These are phyloP conservation scores for Lepeophtheirus nordmannii DNA, from an alignment of 2,888 invertebrate species.

Conservation along the genomic window DNA sequence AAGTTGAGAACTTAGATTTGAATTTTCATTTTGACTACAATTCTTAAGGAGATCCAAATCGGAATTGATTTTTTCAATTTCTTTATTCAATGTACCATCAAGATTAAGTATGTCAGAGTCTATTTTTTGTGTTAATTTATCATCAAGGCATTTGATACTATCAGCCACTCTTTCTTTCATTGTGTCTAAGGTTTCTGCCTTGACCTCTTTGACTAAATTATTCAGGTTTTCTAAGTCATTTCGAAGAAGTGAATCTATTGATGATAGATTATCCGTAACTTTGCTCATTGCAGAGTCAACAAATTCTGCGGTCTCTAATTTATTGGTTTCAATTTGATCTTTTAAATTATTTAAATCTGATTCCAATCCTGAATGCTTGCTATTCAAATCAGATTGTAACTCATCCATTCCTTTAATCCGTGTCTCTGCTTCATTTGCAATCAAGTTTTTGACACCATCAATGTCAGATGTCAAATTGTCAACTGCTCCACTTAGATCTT, in stretches of 20 bases:
- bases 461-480: not conserved
- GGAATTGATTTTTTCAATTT: not conserved
- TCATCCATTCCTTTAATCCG: not conserved
- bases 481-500: not conserved
- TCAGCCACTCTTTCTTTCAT: not conserved
- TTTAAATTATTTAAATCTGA: not conserved
- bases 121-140: not conserved
- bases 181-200: constrained; percentile 1
- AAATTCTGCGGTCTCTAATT: not conserved
- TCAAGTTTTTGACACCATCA: not conserved
- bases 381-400: not conserved
- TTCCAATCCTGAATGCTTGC: not conserved
- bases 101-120: not conserved
- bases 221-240: constrained; percentile 6
- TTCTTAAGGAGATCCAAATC: not conserved
- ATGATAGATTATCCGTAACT: not conserved
- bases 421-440: constrained; percentile 7
- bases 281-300: not conserved
- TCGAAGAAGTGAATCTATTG: not conserved
- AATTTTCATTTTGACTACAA: not conserved
- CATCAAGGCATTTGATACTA: not conserved
- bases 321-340: not conserved
- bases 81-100: not conserved
- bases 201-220: not conserved
- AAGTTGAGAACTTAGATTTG: not conserved